Conservation (phyloP, 2,113 vertebrate species). For the Sphaerodactylus townsendi region DNA sequence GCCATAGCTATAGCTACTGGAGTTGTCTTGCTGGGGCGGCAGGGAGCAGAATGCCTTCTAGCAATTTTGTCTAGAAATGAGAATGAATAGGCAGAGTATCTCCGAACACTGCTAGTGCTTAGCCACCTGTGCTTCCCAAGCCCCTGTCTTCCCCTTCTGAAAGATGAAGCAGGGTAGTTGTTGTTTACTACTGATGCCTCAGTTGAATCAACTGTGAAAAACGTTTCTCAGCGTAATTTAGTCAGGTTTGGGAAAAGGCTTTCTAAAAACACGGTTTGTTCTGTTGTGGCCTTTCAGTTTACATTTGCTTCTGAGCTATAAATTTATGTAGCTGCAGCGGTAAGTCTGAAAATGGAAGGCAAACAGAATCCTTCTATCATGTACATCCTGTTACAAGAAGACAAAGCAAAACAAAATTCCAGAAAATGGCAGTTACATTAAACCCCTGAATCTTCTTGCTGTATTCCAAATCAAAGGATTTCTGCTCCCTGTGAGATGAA, state of each 20-base stretch:
- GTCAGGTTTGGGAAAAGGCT: constrained; percentile 9
- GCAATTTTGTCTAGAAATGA: background rate
- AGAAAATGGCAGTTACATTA: background rate
- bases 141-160: background rate
- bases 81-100: background rate
- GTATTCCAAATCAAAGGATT: background rate
- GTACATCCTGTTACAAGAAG: background rate
- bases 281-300: background rate
- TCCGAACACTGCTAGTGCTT: background rate
- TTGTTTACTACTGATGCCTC: background rate
- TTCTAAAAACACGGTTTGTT: background rate
- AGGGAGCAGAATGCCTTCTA: background rate
- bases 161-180: background rate
- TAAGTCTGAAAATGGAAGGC: background rate
- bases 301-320: background rate
- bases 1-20: background rate
- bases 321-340: background rate
- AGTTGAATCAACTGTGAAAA: background rate
- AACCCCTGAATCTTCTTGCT: background rate
- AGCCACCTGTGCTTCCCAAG: background rate
- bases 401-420: background rate
- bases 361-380: background rate
- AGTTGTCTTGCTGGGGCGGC: background rate
- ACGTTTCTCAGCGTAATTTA: background rate
- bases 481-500: background rate